A percentile compares a stretch with the other conserved stretches of the same genome.
Conservation (phyloP, 2,888 invertebrate genomes). For the Melanostoma scalare region DNA sequence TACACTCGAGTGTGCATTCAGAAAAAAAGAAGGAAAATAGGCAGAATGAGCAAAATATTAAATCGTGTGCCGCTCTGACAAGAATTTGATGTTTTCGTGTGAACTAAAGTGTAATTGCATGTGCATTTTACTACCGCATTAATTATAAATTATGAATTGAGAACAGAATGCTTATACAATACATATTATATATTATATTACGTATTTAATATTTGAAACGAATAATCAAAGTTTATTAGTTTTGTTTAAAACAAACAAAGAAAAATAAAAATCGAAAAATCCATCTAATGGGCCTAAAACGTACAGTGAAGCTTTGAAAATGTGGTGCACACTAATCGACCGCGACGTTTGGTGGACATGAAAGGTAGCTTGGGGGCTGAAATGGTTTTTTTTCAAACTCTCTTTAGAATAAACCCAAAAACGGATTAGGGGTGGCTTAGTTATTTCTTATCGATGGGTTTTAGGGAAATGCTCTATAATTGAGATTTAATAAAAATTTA, state of each 20-base stretch:
- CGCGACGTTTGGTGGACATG: too few species aligned
- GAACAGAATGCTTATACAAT: slow-evolving; percentile 63
- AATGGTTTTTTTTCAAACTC: too few species aligned
- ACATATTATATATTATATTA: slow-evolving; percentile 68
- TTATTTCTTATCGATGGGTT: too few species aligned
- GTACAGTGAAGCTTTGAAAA: slow-evolving; percentile 13
- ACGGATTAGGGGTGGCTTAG: too few species aligned
- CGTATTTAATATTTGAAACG: slow-evolving; percentile 63
- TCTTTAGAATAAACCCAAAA: too few species aligned
- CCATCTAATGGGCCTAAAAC: slow-evolving; percentile 21
- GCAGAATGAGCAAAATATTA: slow-evolving; percentile 17
- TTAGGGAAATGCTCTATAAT: too few species aligned
- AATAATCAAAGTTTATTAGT: slow-evolving; percentile 70
- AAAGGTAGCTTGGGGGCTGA: too few species aligned
- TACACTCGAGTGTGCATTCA: slow-evolving; percentile 32
- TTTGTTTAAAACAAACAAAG: slow-evolving; percentile 55
- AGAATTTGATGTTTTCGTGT: slow-evolving; percentile 34
- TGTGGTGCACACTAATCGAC: not conserved
- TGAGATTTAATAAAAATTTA: too few species aligned
- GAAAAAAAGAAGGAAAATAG: slow-evolving; percentile 14
- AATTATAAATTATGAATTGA: slow-evolving; percentile 33
- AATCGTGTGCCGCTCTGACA: not conserved
- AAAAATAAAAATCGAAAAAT: slow-evolving; percentile 13
- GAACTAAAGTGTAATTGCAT: slow-evolving; percentile 57
- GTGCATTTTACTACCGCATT: slow-evolving; percentile 67